Conservation (phyloP, 2,113 vertebrate species). For the Pachyramphus minor region DNA sequence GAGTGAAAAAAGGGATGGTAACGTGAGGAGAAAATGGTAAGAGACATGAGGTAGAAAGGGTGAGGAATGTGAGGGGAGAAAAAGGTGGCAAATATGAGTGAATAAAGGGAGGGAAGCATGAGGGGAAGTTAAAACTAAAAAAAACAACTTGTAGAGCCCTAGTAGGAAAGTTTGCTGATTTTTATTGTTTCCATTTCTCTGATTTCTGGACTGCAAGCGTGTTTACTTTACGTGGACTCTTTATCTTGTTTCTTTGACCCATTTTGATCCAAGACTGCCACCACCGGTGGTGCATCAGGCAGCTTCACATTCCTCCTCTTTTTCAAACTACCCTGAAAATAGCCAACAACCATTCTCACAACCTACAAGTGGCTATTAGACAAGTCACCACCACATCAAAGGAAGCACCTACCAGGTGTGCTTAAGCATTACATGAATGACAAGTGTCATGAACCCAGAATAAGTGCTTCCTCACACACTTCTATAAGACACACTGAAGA, state of each 20-base stretch:
- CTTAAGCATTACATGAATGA: not conserved
- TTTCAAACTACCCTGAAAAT: not conserved
- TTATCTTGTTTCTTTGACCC: not conserved
- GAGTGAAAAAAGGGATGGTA: no score
- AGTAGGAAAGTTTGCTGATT: not conserved
- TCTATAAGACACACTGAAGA: not conserved
- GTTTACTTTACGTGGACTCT: not conserved
- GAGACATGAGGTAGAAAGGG: no score
- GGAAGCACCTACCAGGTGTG: not conserved
- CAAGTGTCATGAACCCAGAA: not conserved
- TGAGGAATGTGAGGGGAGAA: no score
- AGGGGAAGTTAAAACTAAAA: no score
- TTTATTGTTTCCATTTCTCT: not conserved
- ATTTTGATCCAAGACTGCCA: not conserved
- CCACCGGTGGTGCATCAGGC: not conserved
- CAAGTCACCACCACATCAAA: not conserved
- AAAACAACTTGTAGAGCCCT: not conserved
- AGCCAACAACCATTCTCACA: not conserved
- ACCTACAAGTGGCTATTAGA: not conserved
- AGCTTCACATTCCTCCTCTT: not conserved
- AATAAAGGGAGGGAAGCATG: no score
- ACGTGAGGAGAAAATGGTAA: no score
- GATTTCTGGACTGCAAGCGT: not conserved
- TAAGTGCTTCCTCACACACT: not conserved
- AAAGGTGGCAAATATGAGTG: no score